phyloP scores from a whole-genome alignment of 2,113 vertebrate species.

The Podarcis cretensis region DNA sequence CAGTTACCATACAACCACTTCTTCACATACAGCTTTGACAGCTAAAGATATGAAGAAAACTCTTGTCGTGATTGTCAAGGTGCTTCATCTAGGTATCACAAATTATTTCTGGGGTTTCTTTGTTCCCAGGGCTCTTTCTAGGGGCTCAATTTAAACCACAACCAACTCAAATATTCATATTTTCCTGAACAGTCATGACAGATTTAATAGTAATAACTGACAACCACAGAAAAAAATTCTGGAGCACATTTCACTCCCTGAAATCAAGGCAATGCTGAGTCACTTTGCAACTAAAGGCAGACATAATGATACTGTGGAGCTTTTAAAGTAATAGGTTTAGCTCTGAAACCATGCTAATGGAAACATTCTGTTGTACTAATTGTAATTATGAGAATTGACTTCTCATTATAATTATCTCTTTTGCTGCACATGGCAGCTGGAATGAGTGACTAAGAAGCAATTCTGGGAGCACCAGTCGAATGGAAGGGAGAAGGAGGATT shows the following conservation, averaged over 20 bases:
- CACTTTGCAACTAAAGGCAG: conserved; percentile 1
- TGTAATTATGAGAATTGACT: conserved; percentile 1
- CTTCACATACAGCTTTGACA: not conserved
- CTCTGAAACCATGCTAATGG: conserved; percentile 13
- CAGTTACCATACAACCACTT: not conserved
- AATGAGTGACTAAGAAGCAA: not conserved
- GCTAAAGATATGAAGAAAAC: not conserved
- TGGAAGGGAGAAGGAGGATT: not conserved
- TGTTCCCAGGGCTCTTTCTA: not conserved
- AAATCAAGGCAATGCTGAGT: conserved; percentile 1
- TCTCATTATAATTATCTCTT: conserved; percentile 29
- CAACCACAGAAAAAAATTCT: not conserved
- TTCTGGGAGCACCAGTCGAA: not conserved
- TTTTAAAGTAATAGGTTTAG: conserved; percentile 14
- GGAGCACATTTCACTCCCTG: not conserved
- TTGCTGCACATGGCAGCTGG: not conserved
- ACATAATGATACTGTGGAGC: not conserved
- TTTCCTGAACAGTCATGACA: not conserved
- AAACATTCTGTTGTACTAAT: conserved; percentile 17
- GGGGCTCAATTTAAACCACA: not conserved
- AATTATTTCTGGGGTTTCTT: not conserved
- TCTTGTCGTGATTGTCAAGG: too few relatives aligned
- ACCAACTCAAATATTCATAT: not conserved
- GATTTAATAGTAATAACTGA: not conserved
- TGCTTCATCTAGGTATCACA: not conserved